Evolutionary conservation across 2,113 vertebrate species (phyloP), one percentile per base, ranked within the genome.

Genomic region (Thalassoma bifasciatum): DNA sequence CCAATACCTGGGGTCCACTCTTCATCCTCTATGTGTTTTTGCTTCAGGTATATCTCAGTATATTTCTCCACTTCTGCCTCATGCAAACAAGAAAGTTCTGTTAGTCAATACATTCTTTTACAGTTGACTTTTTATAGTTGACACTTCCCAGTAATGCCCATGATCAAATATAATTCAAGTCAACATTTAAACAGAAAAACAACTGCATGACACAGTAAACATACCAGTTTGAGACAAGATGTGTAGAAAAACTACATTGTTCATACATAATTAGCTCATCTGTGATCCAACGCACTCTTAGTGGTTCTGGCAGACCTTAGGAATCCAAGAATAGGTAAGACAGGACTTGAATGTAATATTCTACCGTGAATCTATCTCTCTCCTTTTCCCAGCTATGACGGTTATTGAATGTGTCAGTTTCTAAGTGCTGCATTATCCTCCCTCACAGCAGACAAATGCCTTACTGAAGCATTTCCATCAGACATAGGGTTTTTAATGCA

Each of bases 1-100:
- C 4, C 66, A 10, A 10, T 94, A 97, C 96, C 96, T 95, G 94
- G 96, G 81, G 89, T 94, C 96, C 96, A 97, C 1, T 90, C 24
- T 13, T 85, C 71, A 61, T 78, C 62, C 0, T 86, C 53, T 12
- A 89, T 75, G 77, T 89, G 88, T 26, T 69, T 81, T 88, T 91
- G 87, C 85, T 87, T 89, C 62, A 87, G 49, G 36, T 98, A 97
- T 85, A 94, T 94, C 82, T 95, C 91, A 9, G 95, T 94, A 66
- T 98, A 97, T 61, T 92, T 90, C 86, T 98, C 95, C 88, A 96
- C 93, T 69, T 86, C 96, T 96, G 77, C 80, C 86, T 66, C 49
- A 74, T 36, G 62, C 42, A 46, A 92, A 88, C 36, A 66, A 65
- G 52, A 10, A 69, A 63, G 13, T 36, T 66, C 4, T 49, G 11